A percentile compares a stretch with the other conserved stretches of the same genome.
Evolutionary conservation across 2,888 invertebrate species (phyloP).

Genomic region (Himalopsyche anomala): DNA sequence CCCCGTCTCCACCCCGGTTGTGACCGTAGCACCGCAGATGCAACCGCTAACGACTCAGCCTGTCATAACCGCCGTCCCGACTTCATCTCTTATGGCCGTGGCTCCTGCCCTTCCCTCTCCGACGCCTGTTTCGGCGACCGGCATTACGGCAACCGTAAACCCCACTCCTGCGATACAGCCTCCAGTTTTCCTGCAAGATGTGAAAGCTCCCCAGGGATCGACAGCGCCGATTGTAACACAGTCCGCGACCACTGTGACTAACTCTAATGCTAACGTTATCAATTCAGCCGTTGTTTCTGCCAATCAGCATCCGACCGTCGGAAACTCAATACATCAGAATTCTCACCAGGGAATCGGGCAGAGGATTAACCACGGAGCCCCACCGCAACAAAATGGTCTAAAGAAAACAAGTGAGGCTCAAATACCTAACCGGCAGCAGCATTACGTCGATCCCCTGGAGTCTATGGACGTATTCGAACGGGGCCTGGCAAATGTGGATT

Average conservation of each 20-base stretch:
- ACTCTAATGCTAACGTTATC: neutral
- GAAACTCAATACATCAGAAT: constrained; percentile 59
- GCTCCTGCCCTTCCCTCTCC: constrained; percentile 56
- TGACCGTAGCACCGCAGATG: constrained; percentile 68
- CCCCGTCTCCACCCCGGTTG: constrained; percentile 67
- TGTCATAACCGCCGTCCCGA: constrained; percentile 62
- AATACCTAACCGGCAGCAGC: constrained; percentile 68
- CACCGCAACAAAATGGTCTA: constrained; percentile 66
- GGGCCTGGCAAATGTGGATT: constrained; percentile 76
- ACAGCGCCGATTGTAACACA: constrained; percentile 6
- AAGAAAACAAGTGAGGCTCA: constrained; percentile 53
- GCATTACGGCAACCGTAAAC: neutral
- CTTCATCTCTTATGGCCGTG: constrained; percentile 60
- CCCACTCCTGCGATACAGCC: constrained; percentile 33
- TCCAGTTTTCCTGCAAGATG: neutral
- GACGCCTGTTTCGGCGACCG: neutral
- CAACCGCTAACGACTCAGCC: constrained; percentile 68
- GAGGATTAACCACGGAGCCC: constrained; percentile 67
- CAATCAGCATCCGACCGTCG: neutral
- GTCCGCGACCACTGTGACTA: constrained; percentile 66
- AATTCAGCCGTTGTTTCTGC: constrained; percentile 32
- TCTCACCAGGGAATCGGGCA: constrained; percentile 64
- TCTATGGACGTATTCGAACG: constrained; percentile 84
- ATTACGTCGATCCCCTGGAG: constrained; percentile 82
- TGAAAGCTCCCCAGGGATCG: neutral